These are phyloP conservation scores for Euphydryas editha DNA, from an alignment of 2,888 invertebrate genomes.

Conservation along the genomic window DNA sequence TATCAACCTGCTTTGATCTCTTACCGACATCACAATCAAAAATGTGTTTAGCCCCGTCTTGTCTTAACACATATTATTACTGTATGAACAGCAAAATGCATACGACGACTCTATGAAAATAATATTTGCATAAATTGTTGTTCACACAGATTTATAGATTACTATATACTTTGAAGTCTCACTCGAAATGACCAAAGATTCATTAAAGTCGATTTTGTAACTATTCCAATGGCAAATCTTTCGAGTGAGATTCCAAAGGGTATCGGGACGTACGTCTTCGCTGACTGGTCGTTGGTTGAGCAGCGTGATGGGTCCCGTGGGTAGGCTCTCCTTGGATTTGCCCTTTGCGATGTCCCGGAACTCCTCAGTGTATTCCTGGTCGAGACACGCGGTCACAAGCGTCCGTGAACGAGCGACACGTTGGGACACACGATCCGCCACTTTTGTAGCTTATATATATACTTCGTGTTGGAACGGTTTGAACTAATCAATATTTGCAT, in stretches of 20 bases:
- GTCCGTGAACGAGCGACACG: constrained; percentile 55
- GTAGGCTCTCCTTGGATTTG: constrained; percentile 95
- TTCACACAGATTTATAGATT: constrained; percentile 11
- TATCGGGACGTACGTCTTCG: constrained; percentile 91
- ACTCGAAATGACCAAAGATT: constrained; percentile 19
- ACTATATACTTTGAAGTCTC: constrained; percentile 25
- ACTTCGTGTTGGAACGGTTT: constrained; percentile 11
- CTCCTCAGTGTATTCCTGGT: constrained; percentile 97
- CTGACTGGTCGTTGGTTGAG: constrained; percentile 97
- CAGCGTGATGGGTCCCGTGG: constrained; percentile 96
- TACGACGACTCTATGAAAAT: not conserved
- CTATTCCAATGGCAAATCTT: not conserved
- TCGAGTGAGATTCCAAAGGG: constrained; percentile 19
- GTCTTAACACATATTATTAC: constrained; percentile 13
- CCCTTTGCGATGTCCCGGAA: constrained; percentile 98
- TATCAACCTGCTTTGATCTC: not conserved
- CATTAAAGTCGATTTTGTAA: not conserved
- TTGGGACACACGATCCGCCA: constrained; percentile 50
- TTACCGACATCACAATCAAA: constrained; percentile 25
- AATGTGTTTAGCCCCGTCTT: constrained; percentile 50
- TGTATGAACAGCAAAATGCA: constrained; percentile 12
- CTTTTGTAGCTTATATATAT: not conserved
- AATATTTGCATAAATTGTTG: constrained; percentile 3
- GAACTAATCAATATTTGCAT: not conserved
- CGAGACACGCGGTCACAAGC: constrained; percentile 75